Evolutionary conservation across 2,888 invertebrate genomes (phyloP).

Genomic region (Nymphalis polychloros): DNA sequence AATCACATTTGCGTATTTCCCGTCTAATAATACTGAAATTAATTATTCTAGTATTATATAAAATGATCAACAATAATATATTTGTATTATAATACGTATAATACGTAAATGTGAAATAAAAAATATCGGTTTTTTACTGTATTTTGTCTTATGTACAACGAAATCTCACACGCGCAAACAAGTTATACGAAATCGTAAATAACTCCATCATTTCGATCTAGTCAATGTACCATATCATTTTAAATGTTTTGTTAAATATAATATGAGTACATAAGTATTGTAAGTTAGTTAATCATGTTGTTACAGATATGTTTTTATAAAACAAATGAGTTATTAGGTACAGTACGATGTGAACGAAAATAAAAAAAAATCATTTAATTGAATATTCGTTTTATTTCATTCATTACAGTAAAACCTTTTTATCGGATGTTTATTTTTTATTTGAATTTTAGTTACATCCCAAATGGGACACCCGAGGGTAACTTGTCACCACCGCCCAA

Average conservation of each 20-base stretch:
- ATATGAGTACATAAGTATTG: slow-evolving; percentile 53
- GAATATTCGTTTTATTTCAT: slow-evolving; percentile 39
- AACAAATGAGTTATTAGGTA: slow-evolving; percentile 72
- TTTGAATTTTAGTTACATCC: too few species aligned
- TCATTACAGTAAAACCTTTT: not conserved
- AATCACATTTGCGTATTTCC: slow-evolving; percentile 3
- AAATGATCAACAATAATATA: not conserved
- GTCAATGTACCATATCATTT: slow-evolving; percentile 81
- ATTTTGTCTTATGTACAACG: slow-evolving; percentile 31
- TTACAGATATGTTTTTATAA: slow-evolving; percentile 80
- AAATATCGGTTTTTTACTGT: not conserved
- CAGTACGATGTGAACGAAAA: slow-evolving; percentile 78
- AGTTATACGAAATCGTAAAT: slow-evolving; percentile 31
- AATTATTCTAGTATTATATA: too few species aligned
- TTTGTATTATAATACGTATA: not conserved
- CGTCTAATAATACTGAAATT: not conserved
- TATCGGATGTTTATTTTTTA: too few species aligned
- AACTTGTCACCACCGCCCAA: too few species aligned
- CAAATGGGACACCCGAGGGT: too few species aligned
- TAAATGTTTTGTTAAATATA: slow-evolving; percentile 66
- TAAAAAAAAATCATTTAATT: slow-evolving; percentile 77
- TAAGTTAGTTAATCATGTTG: slow-evolving; percentile 78
- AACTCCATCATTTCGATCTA: slow-evolving; percentile 54
- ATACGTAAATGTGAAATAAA: slow-evolving; percentile 5
- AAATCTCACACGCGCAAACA: slow-evolving; percentile 24